These are phyloP conservation scores for Okapia johnstoni DNA, from an alignment of 2,113 vertebrate species.

Conservation along the genomic window DNA sequence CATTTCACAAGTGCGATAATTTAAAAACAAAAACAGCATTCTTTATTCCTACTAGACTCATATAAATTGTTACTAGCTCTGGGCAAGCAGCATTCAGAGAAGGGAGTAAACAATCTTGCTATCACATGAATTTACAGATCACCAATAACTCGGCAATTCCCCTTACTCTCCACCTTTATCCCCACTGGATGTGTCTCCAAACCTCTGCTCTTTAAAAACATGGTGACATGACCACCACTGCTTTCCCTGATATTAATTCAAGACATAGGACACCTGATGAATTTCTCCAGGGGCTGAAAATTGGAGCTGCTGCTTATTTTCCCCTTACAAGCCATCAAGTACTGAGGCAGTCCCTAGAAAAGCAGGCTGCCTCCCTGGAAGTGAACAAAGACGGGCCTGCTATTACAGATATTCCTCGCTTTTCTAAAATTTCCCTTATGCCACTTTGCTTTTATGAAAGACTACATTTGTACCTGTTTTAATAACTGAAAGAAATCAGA, in stretches of 20 bases:
- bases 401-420: not conserved
- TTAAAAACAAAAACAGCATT: not conserved
- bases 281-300: constrained; percentile 35
- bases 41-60: not conserved
- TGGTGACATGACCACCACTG: constrained; percentile 33
- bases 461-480: not conserved
- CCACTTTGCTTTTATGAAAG: not conserved
- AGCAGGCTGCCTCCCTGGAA: constrained; percentile 40
- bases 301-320: constrained; percentile 32
- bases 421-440: not conserved
- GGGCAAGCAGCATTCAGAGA: constrained; percentile 13
- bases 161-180: not conserved
- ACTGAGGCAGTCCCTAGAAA: constrained; percentile 33
- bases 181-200: constrained; percentile 42
- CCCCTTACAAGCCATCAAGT: constrained; percentile 25
- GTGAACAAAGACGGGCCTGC: not conserved
- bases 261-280: not conserved
- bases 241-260: not conserved
- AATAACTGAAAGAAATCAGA: not conserved
- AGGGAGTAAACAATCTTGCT: constrained; percentile 24
- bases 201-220: constrained; percentile 46
- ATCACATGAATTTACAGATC: constrained; percentile 44
- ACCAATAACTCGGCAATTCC: constrained; percentile 38
- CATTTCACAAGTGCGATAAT: not conserved
- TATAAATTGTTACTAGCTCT: constrained; percentile 31